Percentiles rank a stretch among this genome's conserved stretches.
Conservation (phyloP, 2,113 vertebrate species). For the Pachyramphus minor region DNA sequence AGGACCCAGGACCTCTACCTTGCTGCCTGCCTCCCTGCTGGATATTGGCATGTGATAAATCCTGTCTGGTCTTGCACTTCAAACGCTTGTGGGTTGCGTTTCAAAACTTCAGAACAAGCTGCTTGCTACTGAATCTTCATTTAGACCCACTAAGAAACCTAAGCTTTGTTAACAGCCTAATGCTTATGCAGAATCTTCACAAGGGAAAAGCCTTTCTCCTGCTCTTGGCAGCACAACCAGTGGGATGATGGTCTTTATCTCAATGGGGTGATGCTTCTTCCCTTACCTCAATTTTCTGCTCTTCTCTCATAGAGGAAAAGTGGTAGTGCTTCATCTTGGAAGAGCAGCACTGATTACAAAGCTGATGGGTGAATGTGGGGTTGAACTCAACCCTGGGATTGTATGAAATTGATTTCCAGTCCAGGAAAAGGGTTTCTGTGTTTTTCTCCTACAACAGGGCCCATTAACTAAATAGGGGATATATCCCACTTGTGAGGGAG, state of each 20-base stretch:
- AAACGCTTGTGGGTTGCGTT: neutral
- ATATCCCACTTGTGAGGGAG: neutral
- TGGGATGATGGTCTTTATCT: neutral
- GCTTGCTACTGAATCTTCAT: neutral
- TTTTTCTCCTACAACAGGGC: neutral
- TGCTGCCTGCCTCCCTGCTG: neutral
- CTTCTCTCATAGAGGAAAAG: neutral
- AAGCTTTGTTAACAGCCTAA: neutral
- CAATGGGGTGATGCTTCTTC: fast-evolving
- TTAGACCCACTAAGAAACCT: neutral
- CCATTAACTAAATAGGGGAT: neutral
- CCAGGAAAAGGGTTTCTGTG: neutral
- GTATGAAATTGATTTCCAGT: neutral
- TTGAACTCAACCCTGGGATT: neutral
- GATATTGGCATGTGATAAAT: neutral
- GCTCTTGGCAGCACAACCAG: fast-evolving
- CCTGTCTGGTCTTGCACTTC: neutral
- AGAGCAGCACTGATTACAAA: neutral
- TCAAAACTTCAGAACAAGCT: neutral
- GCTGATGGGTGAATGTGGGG: neutral
- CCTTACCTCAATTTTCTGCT: neutral
- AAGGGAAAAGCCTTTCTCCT: neutral
- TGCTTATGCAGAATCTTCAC: neutral
- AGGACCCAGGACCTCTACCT: neutral
- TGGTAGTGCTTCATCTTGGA: neutral